These are phyloP conservation scores for Centropus bengalensis DNA, from an alignment of 2,113 vertebrate species.

Conservation along the genomic window DNA sequence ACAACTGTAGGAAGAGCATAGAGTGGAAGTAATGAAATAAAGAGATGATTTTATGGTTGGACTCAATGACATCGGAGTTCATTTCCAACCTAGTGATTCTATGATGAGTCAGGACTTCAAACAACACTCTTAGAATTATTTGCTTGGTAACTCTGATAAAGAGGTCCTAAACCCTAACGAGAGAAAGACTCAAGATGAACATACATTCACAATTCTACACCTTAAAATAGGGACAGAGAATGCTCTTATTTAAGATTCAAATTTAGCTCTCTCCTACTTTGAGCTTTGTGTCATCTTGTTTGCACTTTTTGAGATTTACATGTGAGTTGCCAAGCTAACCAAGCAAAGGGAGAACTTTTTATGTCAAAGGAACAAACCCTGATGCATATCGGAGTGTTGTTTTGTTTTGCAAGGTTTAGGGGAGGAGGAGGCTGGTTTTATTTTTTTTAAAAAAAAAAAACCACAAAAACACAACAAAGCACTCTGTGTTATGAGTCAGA, in stretches of 20 bases:
- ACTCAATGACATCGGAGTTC: too few species aligned
- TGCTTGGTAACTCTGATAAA: background rate
- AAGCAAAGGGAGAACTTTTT: conserved; percentile 5
- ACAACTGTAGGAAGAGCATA: background rate
- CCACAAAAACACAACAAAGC: background rate
- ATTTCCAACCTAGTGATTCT: too few species aligned
- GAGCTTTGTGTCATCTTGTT: background rate
- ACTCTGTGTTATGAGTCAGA: conserved; percentile 23
- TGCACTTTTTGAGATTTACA: background rate
- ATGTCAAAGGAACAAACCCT: conserved; percentile 16
- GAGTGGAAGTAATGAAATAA: background rate
- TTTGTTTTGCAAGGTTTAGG: background rate
- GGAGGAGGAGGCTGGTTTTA: too few species aligned
- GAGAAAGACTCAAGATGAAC: background rate
- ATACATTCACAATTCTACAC: conserved; percentile 1
- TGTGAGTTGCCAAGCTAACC: background rate
- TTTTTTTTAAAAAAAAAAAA: background rate
- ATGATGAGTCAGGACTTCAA: background rate
- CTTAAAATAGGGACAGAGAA: background rate
- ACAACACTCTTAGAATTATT: background rate
- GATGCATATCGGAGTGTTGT: background rate
- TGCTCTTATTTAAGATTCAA: background rate
- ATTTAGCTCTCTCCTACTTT: conserved; percentile 25
- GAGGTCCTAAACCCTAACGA: background rate
- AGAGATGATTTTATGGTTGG: background rate